These are phyloP conservation scores for Cantharis rufa DNA, from an alignment of 2,888 invertebrate genomes.

Conservation along the genomic window DNA sequence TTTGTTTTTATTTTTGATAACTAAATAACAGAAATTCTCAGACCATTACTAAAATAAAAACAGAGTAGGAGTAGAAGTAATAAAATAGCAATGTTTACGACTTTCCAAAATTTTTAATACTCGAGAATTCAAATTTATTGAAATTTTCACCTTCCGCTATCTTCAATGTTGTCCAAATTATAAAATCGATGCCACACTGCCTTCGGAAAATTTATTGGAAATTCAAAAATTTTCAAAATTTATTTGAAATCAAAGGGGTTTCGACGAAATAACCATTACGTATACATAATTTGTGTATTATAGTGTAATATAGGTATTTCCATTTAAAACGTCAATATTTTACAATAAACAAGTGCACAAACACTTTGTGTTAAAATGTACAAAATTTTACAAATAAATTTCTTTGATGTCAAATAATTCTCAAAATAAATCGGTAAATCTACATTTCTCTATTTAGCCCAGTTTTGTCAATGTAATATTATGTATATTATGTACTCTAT, in stretches of 20 bases:
- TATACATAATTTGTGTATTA: too few species aligned
- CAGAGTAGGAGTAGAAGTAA: background rate
- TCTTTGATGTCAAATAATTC: background rate
- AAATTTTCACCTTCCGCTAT: background rate
- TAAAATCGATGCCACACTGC: background rate
- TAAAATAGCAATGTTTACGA: background rate
- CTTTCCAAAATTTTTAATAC: background rate
- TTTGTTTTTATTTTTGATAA: background rate
- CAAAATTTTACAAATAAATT: background rate
- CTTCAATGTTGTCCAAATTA: background rate
- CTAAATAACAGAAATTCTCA: background rate
- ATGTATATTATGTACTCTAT: background rate
- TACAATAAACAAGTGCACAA: too few species aligned
- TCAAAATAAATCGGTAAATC: background rate
- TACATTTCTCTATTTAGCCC: too few species aligned
- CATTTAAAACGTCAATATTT: too few species aligned
- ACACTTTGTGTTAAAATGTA: too few species aligned
- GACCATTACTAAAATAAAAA: background rate
- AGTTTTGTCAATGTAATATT: too few species aligned
- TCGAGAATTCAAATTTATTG: background rate
- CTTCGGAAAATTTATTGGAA: background rate
- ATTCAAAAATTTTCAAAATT: background rate
- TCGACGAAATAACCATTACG: too few species aligned
- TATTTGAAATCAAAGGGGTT: background rate
- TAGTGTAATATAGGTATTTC: background rate